Percentiles rank a stretch among this genome's conserved stretches.
Evolutionary conservation across 2,113 vertebrate genomes (phyloP).

Genomic region (Peucedramus taeniatus): DNA sequence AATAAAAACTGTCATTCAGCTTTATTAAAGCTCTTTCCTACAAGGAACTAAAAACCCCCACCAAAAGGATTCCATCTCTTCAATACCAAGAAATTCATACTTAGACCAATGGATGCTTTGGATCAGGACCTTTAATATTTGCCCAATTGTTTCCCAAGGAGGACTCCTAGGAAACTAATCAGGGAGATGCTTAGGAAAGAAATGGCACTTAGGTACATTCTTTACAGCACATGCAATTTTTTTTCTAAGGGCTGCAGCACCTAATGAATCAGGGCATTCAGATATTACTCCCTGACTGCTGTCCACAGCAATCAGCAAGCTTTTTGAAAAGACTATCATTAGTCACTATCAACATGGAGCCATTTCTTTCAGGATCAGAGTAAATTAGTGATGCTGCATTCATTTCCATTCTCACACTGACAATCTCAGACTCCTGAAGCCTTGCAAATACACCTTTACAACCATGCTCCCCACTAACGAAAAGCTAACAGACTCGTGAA

Average conservation of each 20-base stretch:
- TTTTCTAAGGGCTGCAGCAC: neutral
- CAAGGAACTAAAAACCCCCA: neutral
- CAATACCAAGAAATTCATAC: neutral
- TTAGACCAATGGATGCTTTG: neutral
- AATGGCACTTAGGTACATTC: neutral
- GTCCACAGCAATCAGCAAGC: neutral
- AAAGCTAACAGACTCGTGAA: neutral
- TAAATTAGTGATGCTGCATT: neutral
- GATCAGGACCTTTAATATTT: neutral
- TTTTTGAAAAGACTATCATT: neutral
- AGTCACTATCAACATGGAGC: neutral
- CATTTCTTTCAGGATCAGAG: neutral
- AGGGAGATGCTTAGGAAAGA: neutral
- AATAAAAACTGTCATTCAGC: neutral
- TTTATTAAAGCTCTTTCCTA: neutral
- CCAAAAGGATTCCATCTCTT: neutral
- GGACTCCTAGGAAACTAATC: neutral
- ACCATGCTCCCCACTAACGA: neutral
- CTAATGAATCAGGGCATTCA: neutral
- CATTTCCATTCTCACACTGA: neutral
- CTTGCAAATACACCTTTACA: neutral
- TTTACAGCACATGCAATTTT: neutral
- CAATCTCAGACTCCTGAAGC: neutral
- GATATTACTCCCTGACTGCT: neutral
- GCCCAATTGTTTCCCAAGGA: neutral